Base-by-base conservation (phyloP, 2,797 vertebrate species). In the Alectoris magna region DNA sequence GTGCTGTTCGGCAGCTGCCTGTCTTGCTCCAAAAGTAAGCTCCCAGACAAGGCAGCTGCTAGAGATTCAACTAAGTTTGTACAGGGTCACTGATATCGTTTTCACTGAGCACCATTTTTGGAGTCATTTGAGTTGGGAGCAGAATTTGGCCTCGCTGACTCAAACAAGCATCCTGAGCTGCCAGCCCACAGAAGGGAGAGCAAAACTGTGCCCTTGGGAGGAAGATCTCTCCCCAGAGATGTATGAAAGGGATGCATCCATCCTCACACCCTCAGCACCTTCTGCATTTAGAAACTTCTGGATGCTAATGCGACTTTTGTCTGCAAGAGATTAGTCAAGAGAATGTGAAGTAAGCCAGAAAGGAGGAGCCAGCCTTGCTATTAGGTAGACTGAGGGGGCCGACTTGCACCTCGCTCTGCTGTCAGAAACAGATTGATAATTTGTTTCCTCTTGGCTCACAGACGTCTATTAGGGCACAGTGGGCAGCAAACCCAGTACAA, bases 161-260 rank as follows among this genome's bases (percentile, higher is more conserved):
- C 87, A 70, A 67, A 55, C 0, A 0, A 53, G 39, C 1, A 0
- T 19, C 27, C 34, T 23, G 34, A 66, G 39, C 12, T 48, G 51
- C 51, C 0, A 46, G 36, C 0, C 0, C 48, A 9, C 14, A 0
- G 24, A 34, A 73, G 11, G 51, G 19, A 84, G 34, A 51, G 24
- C 17, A 16, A 48, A 46, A 15, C 1, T 14, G 41, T 3, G 4
- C 19, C 48, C 19, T 13, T 9, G n/a, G 43, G 34, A 17, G 59
- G 51, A 59, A 53, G 19, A 60, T 1, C 6, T 14, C 14, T 11
- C 53, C 43, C 34, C 2, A 21, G 9, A 82, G 36, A 62, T 26
- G 2, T 0, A 10, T 0, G 0, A 74, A 14, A 3, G 5, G 9
- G 0, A 2, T 1, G 29, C 16, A 6, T 11, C 46, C 7, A 0